Base-by-base conservation (phyloP, 2,888 invertebrate genomes). In the Mallateleia sp. region DNA sequence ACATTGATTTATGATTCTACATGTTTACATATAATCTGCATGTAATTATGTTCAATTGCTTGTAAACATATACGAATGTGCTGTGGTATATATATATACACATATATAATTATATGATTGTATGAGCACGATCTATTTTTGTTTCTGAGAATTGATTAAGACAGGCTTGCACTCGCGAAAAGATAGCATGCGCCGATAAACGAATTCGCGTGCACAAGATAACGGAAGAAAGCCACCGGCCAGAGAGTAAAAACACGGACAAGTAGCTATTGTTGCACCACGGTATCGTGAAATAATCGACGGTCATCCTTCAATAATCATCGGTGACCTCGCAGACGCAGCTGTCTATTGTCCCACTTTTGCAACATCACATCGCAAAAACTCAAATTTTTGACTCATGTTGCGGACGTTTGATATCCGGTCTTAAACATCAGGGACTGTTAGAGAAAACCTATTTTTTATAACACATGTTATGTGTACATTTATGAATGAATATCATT, bases 261-360 rank as follows among this genome's bases (percentile, higher is more conserved):
- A 86, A 86, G 81, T 86, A 77, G 85, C 77, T 78, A 86, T 86
- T 86, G 85, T 85, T 86, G 64, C 85, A 25, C 58, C 64, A 62
- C 60, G 69, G 47, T 86, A 86, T 81, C 85, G 85, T 58, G 66
- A 66, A 86, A 81, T 86, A 77, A 86, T 86, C 85, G 81, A 86
- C 81, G 80, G 77, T 62, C 81, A 86, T 80, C 85, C 78, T 86
- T 86, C 81, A 78, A 72, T 86, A 81, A 86, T 86, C 81, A 20
- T 64, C 66, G 66, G 45, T 72, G 81, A 85, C 85, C 85, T 85
- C 80, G 67, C 80, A 54, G 60, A 85, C 64, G 80, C 85, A 85
- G 85, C 85, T 85, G 85, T 81, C 85, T 67, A 81, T 86, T 86
- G 81, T 77, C 81, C 85, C 85, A 86, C 66, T 81, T 81, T 86